Conservation (phyloP, 2,888 invertebrate species). For the Tenthredo distinguenda region DNA sequence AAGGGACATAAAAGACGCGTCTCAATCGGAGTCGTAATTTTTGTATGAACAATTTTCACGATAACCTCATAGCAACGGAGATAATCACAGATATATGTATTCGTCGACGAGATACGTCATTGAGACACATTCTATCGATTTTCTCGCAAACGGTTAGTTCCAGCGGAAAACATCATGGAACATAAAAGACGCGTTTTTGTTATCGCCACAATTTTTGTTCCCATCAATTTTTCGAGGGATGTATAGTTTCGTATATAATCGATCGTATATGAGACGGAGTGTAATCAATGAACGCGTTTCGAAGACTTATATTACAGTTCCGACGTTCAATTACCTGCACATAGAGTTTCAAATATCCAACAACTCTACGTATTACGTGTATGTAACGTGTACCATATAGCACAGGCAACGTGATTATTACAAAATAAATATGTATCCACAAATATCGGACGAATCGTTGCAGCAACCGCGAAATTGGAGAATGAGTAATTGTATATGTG, state of each 20-base stretch:
- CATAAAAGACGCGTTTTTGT: background rate
- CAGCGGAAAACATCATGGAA: background rate
- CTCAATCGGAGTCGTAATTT: background rate
- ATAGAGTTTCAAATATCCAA: background rate
- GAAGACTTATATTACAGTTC: background rate
- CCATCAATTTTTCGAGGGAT: background rate
- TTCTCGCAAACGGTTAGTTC: background rate
- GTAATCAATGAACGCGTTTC: background rate
- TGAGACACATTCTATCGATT: background rate
- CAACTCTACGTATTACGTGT: background rate
- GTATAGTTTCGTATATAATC: background rate
- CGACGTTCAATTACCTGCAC: background rate
- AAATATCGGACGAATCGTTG: background rate
- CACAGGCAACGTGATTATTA: background rate
- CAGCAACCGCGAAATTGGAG: constrained; percentile 15
- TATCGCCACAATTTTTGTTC: background rate
- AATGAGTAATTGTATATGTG: background rate
- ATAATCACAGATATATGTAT: background rate
- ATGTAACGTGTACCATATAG: background rate
- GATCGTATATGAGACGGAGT: background rate
- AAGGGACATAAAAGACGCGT: background rate
- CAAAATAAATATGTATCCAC: background rate
- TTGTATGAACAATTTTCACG: background rate
- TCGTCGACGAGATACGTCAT: background rate
- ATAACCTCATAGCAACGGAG: background rate